phyloP scores from a whole-genome alignment of 2,113 vertebrate species.

The Pedetes capensis region DNA sequence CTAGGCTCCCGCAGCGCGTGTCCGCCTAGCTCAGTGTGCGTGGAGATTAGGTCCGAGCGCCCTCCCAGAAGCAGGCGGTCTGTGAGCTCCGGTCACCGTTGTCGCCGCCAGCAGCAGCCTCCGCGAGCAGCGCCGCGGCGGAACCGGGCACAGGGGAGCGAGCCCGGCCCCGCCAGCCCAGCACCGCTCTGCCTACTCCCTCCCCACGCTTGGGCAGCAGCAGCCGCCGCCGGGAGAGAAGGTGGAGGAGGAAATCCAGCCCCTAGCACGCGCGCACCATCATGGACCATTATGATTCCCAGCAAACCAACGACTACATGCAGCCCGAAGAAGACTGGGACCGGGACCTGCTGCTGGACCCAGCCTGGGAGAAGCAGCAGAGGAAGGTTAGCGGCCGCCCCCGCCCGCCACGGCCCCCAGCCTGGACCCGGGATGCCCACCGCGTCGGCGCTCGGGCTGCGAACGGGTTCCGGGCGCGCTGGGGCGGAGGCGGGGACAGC shows the following conservation, averaged over 20 bases:
- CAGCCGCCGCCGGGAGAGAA: conserved; percentile 41
- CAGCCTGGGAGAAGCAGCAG: conserved; percentile 98
- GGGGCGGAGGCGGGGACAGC: conserved; percentile 53
- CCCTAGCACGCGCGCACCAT: conserved; percentile 52
- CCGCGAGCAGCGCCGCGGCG: conserved; percentile 49
- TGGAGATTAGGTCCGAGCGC: conserved; percentile 55
- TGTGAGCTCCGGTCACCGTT: conserved; percentile 26
- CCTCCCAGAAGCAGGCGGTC: not conserved
- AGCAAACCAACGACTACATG: conserved; percentile 89
- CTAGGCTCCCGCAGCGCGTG: conserved; percentile 66
- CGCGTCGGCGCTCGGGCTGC: not conserved
- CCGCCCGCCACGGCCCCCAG: not conserved
- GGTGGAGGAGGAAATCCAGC: conserved; percentile 65
- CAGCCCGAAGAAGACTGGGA: conserved; percentile 97
- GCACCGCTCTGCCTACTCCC: not conserved
- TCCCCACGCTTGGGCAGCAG: conserved; percentile 4
- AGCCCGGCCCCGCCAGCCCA: conserved; percentile 36
- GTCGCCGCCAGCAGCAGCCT: not conserved
- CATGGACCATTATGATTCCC: conserved; percentile 93
- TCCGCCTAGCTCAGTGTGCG: conserved; percentile 49
- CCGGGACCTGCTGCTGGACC: conserved; percentile 94
- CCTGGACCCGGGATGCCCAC: not conserved
- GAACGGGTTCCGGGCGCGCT: conserved; percentile 35
- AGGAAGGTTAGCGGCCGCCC: conserved; percentile 87
- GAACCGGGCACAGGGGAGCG: conserved; percentile 60